phyloP scores from a whole-genome alignment of 2,888 invertebrate species.

The Campoplex capitator region DNA sequence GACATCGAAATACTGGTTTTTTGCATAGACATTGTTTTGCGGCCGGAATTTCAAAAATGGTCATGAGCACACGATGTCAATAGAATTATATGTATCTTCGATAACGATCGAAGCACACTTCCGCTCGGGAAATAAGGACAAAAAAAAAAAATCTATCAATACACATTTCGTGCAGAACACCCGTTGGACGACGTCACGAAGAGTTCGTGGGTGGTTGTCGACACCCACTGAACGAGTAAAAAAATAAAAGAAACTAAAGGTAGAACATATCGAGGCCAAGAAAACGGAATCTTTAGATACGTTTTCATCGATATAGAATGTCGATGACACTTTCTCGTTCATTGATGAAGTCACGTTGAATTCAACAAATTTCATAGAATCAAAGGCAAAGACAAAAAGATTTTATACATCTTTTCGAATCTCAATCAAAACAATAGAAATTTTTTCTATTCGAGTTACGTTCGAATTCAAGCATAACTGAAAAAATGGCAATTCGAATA shows the following conservation, averaged over 20 bases:
- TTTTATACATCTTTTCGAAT: not conserved
- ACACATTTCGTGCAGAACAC: slow-evolving; percentile 10
- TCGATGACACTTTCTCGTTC: not conserved
- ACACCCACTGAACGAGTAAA: slow-evolving; percentile 21
- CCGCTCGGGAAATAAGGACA: not conserved
- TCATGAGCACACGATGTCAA: not conserved
- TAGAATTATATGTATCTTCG: not conserved
- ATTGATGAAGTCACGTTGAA: not conserved
- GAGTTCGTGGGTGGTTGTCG: slow-evolving; percentile 20
- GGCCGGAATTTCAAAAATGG: not conserved
- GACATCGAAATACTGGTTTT: not conserved
- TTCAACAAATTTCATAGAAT: not conserved
- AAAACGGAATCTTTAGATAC: slow-evolving; percentile 37
- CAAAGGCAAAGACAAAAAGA: not conserved
- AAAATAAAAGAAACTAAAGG: slow-evolving; percentile 26
- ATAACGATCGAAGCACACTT: not conserved
- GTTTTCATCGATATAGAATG: slow-evolving; percentile 9
- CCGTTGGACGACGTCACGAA: slow-evolving; percentile 13
- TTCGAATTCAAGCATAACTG: not conserved
- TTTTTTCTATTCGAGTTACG: too few species aligned
- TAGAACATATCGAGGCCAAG: slow-evolving; percentile 53
- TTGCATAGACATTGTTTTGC: not conserved
- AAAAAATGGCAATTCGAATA: not conserved
- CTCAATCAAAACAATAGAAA: not conserved
- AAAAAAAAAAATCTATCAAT: slow-evolving; percentile 4